Conservation (phyloP, 2,888 invertebrate species). For the Aromia moschata region DNA sequence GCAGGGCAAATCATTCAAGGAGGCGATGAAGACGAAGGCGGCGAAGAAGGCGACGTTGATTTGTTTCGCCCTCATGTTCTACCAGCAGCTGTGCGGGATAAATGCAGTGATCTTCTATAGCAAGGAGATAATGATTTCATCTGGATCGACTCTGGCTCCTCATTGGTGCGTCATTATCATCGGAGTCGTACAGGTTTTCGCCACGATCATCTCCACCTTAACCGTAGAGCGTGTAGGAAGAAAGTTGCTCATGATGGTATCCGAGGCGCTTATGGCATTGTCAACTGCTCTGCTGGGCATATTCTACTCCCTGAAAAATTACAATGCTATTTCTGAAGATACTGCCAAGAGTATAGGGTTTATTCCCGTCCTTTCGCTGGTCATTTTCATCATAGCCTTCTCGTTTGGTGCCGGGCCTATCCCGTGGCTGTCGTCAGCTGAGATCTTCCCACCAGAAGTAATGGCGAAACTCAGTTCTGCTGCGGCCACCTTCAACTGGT, state of each 20-base stretch:
- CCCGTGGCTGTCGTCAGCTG: slow-evolving; percentile 87
- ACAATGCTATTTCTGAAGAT: slow-evolving; percentile 51
- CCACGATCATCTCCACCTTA: slow-evolving; percentile 77
- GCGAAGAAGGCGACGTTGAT: slow-evolving; percentile 75
- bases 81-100: slow-evolving; percentile 86
- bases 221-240: slow-evolving; percentile 85
- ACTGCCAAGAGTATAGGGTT: slow-evolving; percentile 71
- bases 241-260: slow-evolving; percentile 77
- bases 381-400: slow-evolving; percentile 81
- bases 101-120: slow-evolving; percentile 86
- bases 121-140: slow-evolving; percentile 74
- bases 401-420: slow-evolving; percentile 87
- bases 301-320: slow-evolving; percentile 69
- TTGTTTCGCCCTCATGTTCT: slow-evolving; percentile 82
- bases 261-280: slow-evolving; percentile 76
- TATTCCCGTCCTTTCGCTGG: slow-evolving; percentile 78
- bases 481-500: slow-evolving; percentile 86
- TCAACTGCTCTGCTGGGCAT: slow-evolving; percentile 75
- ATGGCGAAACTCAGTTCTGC: slow-evolving; percentile 81
- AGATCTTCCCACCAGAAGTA: slow-evolving; percentile 82
- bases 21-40: slow-evolving; percentile 69
- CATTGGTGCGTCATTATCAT: slow-evolving; percentile 63
- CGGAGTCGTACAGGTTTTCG: slow-evolving; percentile 81
- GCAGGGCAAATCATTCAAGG: slow-evolving; percentile 65
- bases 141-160: slow-evolving; percentile 68